phyloP scores from a whole-genome alignment of 2,888 invertebrate species.

The Synergus itoensis region DNA sequence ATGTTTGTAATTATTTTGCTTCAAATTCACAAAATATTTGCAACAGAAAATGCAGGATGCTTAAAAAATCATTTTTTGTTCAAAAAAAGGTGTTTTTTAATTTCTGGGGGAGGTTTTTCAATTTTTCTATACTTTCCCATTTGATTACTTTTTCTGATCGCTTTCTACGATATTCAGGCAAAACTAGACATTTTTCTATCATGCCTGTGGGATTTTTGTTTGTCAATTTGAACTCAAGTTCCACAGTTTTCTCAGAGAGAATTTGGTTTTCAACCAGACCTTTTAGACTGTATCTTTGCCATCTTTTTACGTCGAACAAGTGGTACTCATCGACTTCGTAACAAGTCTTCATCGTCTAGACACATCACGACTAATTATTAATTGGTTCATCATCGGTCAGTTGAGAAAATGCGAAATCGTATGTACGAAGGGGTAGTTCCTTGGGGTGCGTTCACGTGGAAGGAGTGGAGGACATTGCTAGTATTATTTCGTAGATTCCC shows the following conservation, averaged over 20 bases:
- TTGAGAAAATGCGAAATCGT: conserved; percentile 55
- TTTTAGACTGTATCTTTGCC: background rate
- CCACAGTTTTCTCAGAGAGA: background rate
- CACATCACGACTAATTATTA: conserved; percentile 64
- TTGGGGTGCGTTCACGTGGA: conserved; percentile 59
- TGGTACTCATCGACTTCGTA: conserved; percentile 29
- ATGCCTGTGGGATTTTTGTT: background rate
- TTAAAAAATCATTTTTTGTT: too few relatives aligned
- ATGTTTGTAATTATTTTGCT: too few relatives aligned
- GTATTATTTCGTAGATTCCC: conserved; percentile 67
- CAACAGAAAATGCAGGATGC: too few relatives aligned
- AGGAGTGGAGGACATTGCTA: conserved; percentile 61
- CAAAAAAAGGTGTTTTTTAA: too few relatives aligned
- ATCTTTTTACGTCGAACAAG: background rate
- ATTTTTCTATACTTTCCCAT: too few relatives aligned
- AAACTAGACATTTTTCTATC: too few relatives aligned
- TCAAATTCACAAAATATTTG: too few relatives aligned
- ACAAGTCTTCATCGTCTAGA: conserved; percentile 57
- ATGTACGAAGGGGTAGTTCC: conserved; percentile 48
- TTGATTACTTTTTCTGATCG: too few relatives aligned
- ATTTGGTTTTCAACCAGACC: background rate
- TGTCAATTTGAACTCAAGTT: background rate
- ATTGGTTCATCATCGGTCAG: conserved; percentile 61
- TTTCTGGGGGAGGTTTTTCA: too few relatives aligned
- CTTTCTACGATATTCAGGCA: too few relatives aligned